phyloP scores from a whole-genome alignment of 2,888 invertebrate genomes.

The Hirtodrosophila histrioides region DNA sequence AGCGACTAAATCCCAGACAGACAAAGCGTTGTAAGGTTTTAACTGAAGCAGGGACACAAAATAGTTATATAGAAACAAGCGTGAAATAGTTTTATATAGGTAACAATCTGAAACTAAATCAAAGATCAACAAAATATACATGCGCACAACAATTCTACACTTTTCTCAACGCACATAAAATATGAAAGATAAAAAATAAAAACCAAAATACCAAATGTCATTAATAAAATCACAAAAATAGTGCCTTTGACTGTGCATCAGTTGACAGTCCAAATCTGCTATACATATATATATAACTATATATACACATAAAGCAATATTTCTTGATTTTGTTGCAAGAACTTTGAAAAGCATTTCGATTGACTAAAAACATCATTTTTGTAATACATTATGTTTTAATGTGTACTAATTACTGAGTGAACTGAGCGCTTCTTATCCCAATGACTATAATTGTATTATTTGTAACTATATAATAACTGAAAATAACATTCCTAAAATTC shows the following conservation, averaged over 20 bases:
- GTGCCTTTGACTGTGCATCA: conserved; percentile 73
- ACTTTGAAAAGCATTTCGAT: not conserved
- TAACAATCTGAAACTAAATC: conserved; percentile 9
- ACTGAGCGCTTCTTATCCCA: conserved; percentile 30
- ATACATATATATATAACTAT: conserved; percentile 14
- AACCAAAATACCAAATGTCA: conserved; percentile 21
- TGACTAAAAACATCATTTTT: conserved; percentile 15
- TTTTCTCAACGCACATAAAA: conserved; percentile 33
- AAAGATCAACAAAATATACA: conserved; percentile 22
- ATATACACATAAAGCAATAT: conserved; percentile 34
- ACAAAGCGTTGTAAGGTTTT: conserved; percentile 56
- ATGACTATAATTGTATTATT: conserved; percentile 50
- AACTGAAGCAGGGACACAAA: conserved; percentile 68
- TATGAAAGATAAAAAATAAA: not conserved
- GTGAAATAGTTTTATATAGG: conserved; percentile 59
- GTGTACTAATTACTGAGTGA: conserved; percentile 23
- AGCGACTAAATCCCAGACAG: conserved; percentile 1
- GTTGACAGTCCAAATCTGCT: conserved; percentile 42
- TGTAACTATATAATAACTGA: conserved; percentile 29
- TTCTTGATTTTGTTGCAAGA: conserved; percentile 22
- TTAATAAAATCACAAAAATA: conserved; percentile 61
- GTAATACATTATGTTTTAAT: not conserved
- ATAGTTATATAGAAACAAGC: conserved; percentile 44
- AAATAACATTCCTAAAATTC: conserved; percentile 40
- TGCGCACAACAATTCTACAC: conserved; percentile 32